These are phyloP conservation scores for Clivina fossor DNA, from an alignment of 2,888 invertebrate genomes.

Conservation along the genomic window DNA sequence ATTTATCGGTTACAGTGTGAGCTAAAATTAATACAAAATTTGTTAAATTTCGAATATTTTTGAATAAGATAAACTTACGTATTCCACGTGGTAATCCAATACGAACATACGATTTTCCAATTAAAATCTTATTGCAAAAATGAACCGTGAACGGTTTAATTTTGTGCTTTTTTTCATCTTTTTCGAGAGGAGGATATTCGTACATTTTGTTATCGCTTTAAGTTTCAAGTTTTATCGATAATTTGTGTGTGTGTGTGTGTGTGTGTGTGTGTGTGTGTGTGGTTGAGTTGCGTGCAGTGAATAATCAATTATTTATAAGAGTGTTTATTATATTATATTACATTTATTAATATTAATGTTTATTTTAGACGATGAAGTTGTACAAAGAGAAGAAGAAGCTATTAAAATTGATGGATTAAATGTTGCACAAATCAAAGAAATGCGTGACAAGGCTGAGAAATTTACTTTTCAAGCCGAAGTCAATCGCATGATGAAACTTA, in stretches of 20 bases:
- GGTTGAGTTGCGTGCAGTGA: too few species aligned
- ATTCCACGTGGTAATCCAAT: constrained; percentile 38
- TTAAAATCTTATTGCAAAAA: constrained; percentile 45
- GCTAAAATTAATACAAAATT: constrained; percentile 41
- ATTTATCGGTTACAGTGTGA: constrained; percentile 48
- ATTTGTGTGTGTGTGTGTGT: too few species aligned
- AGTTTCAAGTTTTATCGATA: too few species aligned
- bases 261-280: too few species aligned
- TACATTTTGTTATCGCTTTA: too few species aligned
- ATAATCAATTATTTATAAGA: too few species aligned
- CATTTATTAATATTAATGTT: too few species aligned
- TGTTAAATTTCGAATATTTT: neutral
- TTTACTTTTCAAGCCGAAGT: constrained; percentile 97
- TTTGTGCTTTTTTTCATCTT: constrained; percentile 31
- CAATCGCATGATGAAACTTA: constrained; percentile 99
- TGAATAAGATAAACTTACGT: constrained; percentile 34
- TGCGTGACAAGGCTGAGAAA: constrained; percentile 86
- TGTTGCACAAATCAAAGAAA: constrained; percentile 89
- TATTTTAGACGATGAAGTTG: constrained; percentile 79
- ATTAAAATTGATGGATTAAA: constrained; percentile 94
- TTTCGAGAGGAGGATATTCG: constrained; percentile 24
- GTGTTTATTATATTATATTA: too few species aligned
- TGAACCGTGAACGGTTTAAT: constrained; percentile 48
- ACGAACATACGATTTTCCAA: constrained; percentile 39
- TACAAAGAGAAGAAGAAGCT: constrained; percentile 92